Evolutionary conservation across 37 sponge, comb jelly and placozoan genomes (phyloP), one percentile per base, ranked within the genome.

Genomic region (Ianthella basta): DNA sequence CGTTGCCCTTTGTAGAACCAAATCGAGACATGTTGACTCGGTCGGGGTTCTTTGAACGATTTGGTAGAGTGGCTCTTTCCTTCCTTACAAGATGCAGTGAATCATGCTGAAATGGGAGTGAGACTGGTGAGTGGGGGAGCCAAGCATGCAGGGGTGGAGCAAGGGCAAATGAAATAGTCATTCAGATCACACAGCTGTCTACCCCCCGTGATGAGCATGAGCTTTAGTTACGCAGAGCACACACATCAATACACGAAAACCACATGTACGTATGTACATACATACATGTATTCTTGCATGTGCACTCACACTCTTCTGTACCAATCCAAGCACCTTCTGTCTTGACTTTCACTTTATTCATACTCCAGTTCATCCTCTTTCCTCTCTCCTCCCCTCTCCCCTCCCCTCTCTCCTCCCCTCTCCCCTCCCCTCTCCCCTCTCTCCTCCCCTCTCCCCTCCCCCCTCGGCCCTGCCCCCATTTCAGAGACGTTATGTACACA

Each of bases 21-120:
- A 93, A 90, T 44, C 56, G 91, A 38, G 91, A 87, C 38, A 82
- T 89, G 83, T 40, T 93, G 72, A 68, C 35, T 1, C 73, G 94
- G 57, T 73, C 87, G 24, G 91, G 91, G 23, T 93, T 93, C 63
- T 90, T 86, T 67, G 78, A 87, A 4, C n/a, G 32, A 21, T 93
- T 83, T 84, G 88, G 94, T 30, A 93, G 86, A 90, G 88, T 93
- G 94, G 94, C 55, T 93, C 54, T 93, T 93, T 64, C 94, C 91
- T 21, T 83, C 91, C 0, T 30, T 91, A 21, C 82, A 77, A 16
- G 67, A 60, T 38, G 92, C 92, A 24, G 92, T 91, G 37, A 55
- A 59, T 3, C 88, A 79, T 55, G 86, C 92, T 55, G 80, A 81
- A 50, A 73, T 64, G 53, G 92, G 92, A 39, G 55, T 84, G 53